Conservation (phyloP, 2,797 vertebrate genomes). For the Phaenicophaeus curvirostris region DNA sequence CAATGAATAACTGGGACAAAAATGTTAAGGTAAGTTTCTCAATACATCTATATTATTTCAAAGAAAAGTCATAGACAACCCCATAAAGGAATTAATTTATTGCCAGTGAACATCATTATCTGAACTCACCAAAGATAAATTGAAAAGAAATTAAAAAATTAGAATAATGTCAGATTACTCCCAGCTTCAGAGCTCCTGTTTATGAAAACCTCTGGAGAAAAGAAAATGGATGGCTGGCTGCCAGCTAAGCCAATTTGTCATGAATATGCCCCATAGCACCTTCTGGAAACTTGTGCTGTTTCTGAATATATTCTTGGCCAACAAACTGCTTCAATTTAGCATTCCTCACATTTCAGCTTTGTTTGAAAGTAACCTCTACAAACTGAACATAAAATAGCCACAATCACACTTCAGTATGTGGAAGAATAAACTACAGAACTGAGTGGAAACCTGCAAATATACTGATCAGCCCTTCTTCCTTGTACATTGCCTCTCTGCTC, state of each 20-base stretch:
- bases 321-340: neutral
- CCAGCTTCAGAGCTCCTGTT: conserved; percentile 18
- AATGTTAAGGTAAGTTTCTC: neutral
- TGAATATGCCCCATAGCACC: neutral
- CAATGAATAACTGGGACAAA: neutral
- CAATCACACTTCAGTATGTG: neutral
- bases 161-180: neutral
- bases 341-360: neutral
- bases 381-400: neutral
- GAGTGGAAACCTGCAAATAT: neutral
- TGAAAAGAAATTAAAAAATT: conserved; percentile 10
- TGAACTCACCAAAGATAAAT: neutral
- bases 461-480: neutral
- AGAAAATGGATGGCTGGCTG: conserved; percentile 11
- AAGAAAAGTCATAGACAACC: neutral
- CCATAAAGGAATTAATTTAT: neutral
- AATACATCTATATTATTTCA: neutral
- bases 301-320: conserved; percentile 11
- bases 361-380: neutral
- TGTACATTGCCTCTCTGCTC: neutral
- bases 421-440: neutral
- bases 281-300: conserved; percentile 13
- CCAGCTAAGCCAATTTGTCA: conserved; percentile 26
- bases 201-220: conserved; percentile 10
- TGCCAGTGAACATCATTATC: neutral